Conservation (phyloP, 2,888 invertebrate genomes). For the Limnephilus auricula region DNA sequence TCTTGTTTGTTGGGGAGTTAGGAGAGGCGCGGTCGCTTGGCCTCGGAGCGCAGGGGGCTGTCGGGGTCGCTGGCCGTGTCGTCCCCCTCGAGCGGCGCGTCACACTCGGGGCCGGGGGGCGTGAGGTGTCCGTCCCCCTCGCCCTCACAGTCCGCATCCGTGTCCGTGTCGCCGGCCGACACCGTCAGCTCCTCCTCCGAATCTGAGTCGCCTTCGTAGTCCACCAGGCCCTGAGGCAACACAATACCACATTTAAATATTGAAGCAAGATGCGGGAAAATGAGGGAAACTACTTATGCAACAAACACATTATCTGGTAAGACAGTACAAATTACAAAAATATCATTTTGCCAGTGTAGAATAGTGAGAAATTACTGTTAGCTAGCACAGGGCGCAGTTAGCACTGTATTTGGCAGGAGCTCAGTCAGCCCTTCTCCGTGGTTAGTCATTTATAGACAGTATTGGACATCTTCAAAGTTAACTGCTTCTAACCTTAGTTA, state of each 20-base stretch:
- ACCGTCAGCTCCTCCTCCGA: constrained; percentile 87
- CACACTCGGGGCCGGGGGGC: constrained; percentile 49
- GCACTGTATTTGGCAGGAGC: no score
- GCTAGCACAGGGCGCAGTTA: no score
- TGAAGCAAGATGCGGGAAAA: neutral
- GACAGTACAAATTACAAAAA: no score
- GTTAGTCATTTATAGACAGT: no score
- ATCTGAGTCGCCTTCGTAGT: constrained; percentile 98
- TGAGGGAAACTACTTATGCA: no score
- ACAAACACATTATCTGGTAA: no score
- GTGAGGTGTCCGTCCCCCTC: constrained; percentile 58
- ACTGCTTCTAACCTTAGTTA: no score
- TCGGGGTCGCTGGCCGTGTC: constrained; percentile 80
- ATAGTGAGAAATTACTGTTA: no score
- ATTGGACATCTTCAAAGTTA: no score
- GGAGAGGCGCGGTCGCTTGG: constrained; percentile 87
- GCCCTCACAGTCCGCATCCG: constrained; percentile 72
- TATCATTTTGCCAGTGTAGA: no score
- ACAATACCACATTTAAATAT: neutral
- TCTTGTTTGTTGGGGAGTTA: constrained; percentile 72
- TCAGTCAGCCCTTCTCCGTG: no score
- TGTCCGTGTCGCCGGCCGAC: constrained; percentile 73
- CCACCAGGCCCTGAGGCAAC: constrained; percentile 88
- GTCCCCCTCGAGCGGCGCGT: constrained; percentile 74
- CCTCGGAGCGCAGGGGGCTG: constrained; percentile 74